Evolutionary conservation across 2,113 vertebrate species (phyloP), one percentile per base, ranked within the genome.

Genomic region (Noturus placidus): DNA sequence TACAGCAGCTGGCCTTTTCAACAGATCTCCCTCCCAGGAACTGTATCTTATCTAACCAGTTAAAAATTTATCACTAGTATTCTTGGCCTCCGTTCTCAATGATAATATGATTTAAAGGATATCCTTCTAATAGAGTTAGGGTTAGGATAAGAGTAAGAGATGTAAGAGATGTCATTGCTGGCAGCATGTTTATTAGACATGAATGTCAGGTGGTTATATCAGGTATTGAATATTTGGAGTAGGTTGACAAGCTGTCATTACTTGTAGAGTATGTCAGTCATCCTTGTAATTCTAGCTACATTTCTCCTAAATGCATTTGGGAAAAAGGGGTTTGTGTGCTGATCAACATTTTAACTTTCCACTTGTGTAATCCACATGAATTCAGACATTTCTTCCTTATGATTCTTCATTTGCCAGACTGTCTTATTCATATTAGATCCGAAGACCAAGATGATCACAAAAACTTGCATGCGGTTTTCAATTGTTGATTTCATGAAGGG

Each of bases 51-150:
- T 65, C 46, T 35, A 69, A 82, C 38, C 38, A 59, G 79, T 91
- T 88, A 88, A 88, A 91, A 87, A 91, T 91, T 91, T 30, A 92
- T 91, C 70, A 84, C 82, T 38, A 30, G 72, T 86, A 84, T 85
- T 86, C 65, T 79, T n/a, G 67, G 59, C 82, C 59, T 54, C 9
- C 72, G 46, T 67, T 42, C 80, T 50, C 38, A 74, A 35, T 84
- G 46, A 90, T 88, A 69, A 89, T 88, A 87, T 83, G 82, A 87
- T 83, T 90, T 86, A 83, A 87, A 63, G 25, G 85, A 83, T 90
- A 33, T 89, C 59, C 82, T 84, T n/a, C 19, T 83, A 14, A 77
- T 38, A 89, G 86, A n/a, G n/a, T n/a, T n/a, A n/a, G n/a, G n/a
- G n/a, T n/a, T n/a, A n/a, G n/a, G n/a, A n/a, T n/a, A n/a, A n/a